Evolutionary conservation across 2,797 vertebrate species (phyloP), one percentile per base, ranked within the genome.

Genomic region (Periparus ater): DNA sequence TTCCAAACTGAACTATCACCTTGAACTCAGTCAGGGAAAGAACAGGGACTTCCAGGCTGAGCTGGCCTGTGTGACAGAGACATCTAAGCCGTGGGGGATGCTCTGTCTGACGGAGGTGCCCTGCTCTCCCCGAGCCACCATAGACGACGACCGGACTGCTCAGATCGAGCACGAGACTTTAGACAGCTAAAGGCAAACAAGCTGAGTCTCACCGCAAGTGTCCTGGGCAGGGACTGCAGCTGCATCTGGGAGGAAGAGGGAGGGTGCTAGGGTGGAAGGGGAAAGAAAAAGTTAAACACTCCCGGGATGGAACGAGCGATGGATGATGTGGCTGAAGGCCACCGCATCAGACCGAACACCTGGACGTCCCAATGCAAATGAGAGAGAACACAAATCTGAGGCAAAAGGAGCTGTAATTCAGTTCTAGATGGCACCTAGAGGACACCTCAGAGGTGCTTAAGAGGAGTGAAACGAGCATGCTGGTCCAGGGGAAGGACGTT

Each of bases 211-310:
- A 96, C 95, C 94, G 82, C 95, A 84, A 91, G 83, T 75, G 93
- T 96, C 96, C 96, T 91, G 96, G 77, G 93, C 96, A 96, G 88
- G 96, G 91, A 95, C 79, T 95, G 96, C 96, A 96, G 95, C 95
- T 96, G 96, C 96, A 95, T 95, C 96, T 96, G 96, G 89, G 88
- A 95, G 96, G 96, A 95, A 96, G 96, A 96, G 96, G 96, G 82
- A 96, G 93, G 57, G 95, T 96, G 96, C 96, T 96, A 96, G 96
- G 95, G 96, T 84, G 95, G 94, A 96, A 96, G 92, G 95, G 96
- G 95, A 96, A 92, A 96, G 95, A 97, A 81, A 96, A 89, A 47
- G 94, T 95, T 96, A 95, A 96, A 91, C 89, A 94, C 78, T 92
- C 92, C 93, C 11, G 40, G 81, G 91, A 5, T 74, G 76, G 44